Base-by-base conservation (phyloP, 2,113 vertebrate genomes). In the Peromyscus leucopus region DNA sequence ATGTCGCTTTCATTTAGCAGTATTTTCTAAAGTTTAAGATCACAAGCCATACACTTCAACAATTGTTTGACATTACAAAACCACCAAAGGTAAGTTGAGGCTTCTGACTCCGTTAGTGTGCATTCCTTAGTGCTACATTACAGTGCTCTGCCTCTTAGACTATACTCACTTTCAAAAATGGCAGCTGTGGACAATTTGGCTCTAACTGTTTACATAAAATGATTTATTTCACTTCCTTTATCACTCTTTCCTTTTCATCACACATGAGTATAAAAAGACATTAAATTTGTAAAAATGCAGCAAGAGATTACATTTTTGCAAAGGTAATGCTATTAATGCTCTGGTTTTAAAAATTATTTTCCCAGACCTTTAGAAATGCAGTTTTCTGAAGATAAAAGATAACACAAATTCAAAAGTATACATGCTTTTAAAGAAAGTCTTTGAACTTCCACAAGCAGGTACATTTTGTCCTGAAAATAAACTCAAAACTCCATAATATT, bases 391-490 rank as follows among this genome's bases (percentile, higher is more conserved):
- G 22, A 48, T 87, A 91, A 95, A 89, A 57, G 48, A 88, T 2
- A 87, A 61, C n/a, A 93, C 46, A 42, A 39, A 89, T 57, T 83
- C 39, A 95, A n/a, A 96, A 13, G 61, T 67, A 75, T 4, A 95
- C 13, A 89, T 21, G 15, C 0, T 78, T 88, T 80, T 26, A 51
- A 57, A 92, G 91, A 91, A 94, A 65, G 76, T 65, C 57, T 7
- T 71, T 76, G 48, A 91, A 5, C 86, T 91, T 88, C 10, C 71
- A 39, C 16, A 89, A 36, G n/a, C 19, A 86, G 36, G 76, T 76
- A n/a, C 82, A 16, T 51, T 59, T 97, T 75, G 78, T n/a, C 67
- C 67, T 95, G 85, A 91, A 91, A 92, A 94, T 74, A 51, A 87
- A 84, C 69, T 89, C 33, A 72, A 7, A 89, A 46, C 36, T 79